Base-by-base conservation (phyloP, 2,113 vertebrate species). In the Penelope pileata region DNA sequence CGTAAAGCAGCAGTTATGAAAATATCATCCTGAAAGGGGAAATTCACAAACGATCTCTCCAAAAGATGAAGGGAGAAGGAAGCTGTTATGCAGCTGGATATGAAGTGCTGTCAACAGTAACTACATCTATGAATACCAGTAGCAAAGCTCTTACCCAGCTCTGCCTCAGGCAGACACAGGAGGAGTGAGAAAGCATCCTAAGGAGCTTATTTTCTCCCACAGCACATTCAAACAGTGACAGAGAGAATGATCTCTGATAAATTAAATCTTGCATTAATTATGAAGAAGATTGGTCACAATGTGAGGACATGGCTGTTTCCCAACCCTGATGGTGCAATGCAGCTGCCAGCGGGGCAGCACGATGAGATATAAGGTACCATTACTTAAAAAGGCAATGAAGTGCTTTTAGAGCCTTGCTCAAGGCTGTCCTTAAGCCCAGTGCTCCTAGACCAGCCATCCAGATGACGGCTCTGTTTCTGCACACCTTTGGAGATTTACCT, bases 201-300 rank as follows among this genome's bases (percentile, higher is more conserved):
- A 81, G 47, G 45, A 87, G 53, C 24, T 91, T 79, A 60, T 81
- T 95, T 82, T 78, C n/a, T 90, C 34, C 13, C 43, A 23, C 26
- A 59, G 38, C 50, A 74, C 34, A 72, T 48, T 75, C 48, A 83
- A 80, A 72, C 13, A 59, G 38, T 1, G 2, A 32, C 47, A 88
- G 24, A 74, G 34, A 80, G 86, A 70, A 90, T 64, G 48, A 75
- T 21, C 60, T 75, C n/a, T 64, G 56, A 51, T 42, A 91, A 84
- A 75, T 87, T 36, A 87, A 88, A 14, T 45, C 76, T 73, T 74
- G 40, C 53, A 42, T 56, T 86, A 91, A 88, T 95, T 90, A 70
- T 30, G 34, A 53, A 42, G 56, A 58, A 67, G 54, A 80, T 10
- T 14, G 64, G 87, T 83, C 87, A 70, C 78, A 32, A 45, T 64